Percentiles rank a stretch among this genome's conserved stretches.
Conservation (phyloP, 2,888 invertebrate species). For the Argyresthia albistria region DNA sequence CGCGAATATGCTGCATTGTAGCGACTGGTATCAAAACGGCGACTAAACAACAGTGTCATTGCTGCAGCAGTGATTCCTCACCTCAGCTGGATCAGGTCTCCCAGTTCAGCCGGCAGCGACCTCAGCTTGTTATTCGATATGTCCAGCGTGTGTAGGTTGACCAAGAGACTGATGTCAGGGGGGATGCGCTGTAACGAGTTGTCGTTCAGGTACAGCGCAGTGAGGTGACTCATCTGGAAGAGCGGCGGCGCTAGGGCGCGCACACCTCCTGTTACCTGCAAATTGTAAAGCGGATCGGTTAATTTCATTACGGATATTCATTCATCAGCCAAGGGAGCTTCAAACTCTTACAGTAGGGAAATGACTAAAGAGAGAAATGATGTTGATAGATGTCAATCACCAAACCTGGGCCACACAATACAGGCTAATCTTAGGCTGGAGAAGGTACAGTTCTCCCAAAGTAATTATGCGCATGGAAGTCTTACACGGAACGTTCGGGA, state of each 20-base stretch:
- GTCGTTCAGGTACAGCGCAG: conserved; percentile 95
- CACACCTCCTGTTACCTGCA: conserved; percentile 90
- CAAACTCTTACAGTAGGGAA: too few species aligned
- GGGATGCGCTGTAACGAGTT: conserved; percentile 94
- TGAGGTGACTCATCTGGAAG: conserved; percentile 93
- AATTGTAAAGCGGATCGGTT: conserved; percentile 10
- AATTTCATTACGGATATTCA: too few species aligned
- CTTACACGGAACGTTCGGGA: too few species aligned
- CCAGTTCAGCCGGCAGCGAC: conserved; percentile 95
- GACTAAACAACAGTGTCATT: background rate
- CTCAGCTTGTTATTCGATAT: conserved; percentile 95
- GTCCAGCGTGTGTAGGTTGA: conserved; percentile 90
- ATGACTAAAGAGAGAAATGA: too few species aligned
- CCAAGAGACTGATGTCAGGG: conserved; percentile 88
- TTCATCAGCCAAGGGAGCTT: too few species aligned
- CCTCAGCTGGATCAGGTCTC: conserved; percentile 96
- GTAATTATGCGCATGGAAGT: too few species aligned
- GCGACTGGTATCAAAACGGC: background rate
- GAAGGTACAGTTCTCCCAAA: too few species aligned
- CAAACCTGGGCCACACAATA: too few species aligned
- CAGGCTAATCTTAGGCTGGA: too few species aligned
- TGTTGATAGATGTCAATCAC: too few species aligned
- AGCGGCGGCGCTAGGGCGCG: conserved; percentile 93
- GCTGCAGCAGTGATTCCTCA: conserved; percentile 27
- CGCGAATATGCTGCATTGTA: conserved; percentile 74